Conservation (phyloP, 2,113 vertebrate species). For the Rhinogobius similis region DNA sequence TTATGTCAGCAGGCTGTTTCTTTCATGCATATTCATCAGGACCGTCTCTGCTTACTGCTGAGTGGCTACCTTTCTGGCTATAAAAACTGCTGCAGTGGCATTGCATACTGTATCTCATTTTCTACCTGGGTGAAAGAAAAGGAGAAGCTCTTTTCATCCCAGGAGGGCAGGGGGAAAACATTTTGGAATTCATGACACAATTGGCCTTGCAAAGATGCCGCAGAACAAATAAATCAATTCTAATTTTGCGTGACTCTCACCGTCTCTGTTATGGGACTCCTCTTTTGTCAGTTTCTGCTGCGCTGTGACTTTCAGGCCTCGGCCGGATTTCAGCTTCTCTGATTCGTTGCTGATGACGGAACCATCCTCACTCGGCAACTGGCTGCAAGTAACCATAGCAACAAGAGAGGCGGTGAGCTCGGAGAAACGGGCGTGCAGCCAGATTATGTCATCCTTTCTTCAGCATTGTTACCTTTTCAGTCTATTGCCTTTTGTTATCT, state of each 20-base stretch:
- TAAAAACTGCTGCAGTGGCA: conserved; percentile 45
- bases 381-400: conserved; percentile 97
- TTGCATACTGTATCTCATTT: conserved; percentile 23
- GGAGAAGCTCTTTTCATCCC: conserved; percentile 19
- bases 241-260: conserved; percentile 75
- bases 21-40: conserved; percentile 67
- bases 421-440: conserved; percentile 68
- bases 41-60: conserved; percentile 51
- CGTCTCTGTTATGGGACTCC: conserved; percentile 86
- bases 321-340: conserved; percentile 86
- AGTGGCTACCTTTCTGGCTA: conserved; percentile 40
- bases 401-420: conserved; percentile 87
- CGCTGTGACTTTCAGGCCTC: conserved; percentile 84
- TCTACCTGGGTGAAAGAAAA: conserved; percentile 20
- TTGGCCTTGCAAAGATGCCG: conserved; percentile 37
- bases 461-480: conserved; percentile 47
- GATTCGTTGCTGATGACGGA: conserved; percentile 97
- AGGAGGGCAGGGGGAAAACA: conserved; percentile 3
- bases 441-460: conserved; percentile 74
- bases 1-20: conserved; percentile 61
- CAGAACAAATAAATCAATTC: conserved; percentile 44
- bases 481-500: conserved; percentile 19
- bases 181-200: conserved; percentile 22
- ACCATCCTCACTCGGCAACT: conserved; percentile 91
- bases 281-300: conserved; percentile 92